phyloP scores from a whole-genome alignment of 2,113 vertebrate genomes.

The Cynopterus brachyotis region DNA sequence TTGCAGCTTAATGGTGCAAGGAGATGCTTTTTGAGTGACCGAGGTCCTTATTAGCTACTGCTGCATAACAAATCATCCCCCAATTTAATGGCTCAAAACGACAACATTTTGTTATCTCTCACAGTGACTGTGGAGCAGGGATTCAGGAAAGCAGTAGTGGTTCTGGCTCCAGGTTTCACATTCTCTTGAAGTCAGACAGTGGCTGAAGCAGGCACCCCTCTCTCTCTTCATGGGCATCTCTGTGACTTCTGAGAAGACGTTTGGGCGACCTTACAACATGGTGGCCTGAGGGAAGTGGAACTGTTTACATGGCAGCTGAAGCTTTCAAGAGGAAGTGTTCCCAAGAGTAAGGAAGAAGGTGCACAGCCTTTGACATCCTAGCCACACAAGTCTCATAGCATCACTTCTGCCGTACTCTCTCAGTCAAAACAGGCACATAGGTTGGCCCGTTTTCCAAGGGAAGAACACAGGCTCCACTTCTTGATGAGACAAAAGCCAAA shows the following conservation, averaged over 20 bases:
- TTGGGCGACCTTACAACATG: not conserved
- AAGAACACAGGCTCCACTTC: not conserved
- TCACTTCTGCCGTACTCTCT: not conserved
- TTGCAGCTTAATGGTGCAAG: not conserved
- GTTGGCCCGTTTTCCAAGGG: not conserved
- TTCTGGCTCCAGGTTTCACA: not conserved
- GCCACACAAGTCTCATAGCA: fast-evolving
- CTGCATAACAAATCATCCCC: not conserved
- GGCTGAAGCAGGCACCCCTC: no score
- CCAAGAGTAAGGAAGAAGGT: not conserved
- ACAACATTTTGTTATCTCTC: not conserved
- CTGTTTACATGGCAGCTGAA: not conserved
- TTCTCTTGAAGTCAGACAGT: not conserved
- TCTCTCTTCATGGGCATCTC: not conserved
- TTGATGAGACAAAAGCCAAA: not conserved
- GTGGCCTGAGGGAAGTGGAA: not conserved
- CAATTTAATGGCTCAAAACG: not conserved
- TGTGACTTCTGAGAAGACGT: not conserved
- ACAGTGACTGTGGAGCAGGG: not conserved
- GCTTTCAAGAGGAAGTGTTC: not conserved
- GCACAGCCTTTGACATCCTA: no score
- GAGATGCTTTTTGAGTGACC: not conserved
- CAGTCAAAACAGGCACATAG: not conserved
- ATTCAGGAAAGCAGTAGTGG: not conserved
- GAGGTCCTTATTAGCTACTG: not conserved